A percentile compares a stretch with the other conserved stretches of the same genome.
Conservation (phyloP, 2,888 invertebrate genomes). For the Chrysolina oricalcia region DNA sequence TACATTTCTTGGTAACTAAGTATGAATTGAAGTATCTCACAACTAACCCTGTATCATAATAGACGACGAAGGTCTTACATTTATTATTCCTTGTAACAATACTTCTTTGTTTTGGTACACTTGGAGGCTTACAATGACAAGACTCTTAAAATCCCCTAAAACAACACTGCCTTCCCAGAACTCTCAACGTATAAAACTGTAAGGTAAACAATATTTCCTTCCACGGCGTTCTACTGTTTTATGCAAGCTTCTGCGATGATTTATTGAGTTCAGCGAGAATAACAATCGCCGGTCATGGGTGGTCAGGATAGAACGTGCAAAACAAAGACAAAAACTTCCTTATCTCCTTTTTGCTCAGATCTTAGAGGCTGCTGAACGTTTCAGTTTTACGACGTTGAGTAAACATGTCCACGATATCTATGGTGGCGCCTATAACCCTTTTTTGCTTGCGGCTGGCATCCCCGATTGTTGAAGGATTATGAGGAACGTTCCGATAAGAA, state of each 20-base stretch:
- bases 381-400: conserved; percentile 40
- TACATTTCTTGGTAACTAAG: too few species aligned
- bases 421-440: conserved; percentile 30
- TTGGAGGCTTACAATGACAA: not conserved
- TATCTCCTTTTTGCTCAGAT: conserved; percentile 37
- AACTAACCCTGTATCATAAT: too few species aligned
- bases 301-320: conserved; percentile 47
- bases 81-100: not conserved
- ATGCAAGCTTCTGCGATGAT: conserved; percentile 49
- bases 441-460: conserved; percentile 28
- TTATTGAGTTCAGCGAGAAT: conserved; percentile 49
- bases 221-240: conserved; percentile 46
- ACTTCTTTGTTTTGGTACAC: not conserved
- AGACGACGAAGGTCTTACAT: not conserved
- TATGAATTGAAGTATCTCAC: too few species aligned
- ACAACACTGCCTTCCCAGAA: conserved; percentile 18
- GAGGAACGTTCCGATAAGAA: conserved; percentile 42
- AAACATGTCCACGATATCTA: conserved; percentile 27
- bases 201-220: conserved; percentile 21
- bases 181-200: not conserved
- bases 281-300: conserved; percentile 52
- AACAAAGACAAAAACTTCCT: conserved; percentile 42
- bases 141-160: conserved; percentile 14
- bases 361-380: conserved; percentile 32
- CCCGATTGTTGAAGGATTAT: conserved; percentile 40